Conservation (phyloP, 2,797 vertebrate genomes). For the Clarias pachynema region DNA sequence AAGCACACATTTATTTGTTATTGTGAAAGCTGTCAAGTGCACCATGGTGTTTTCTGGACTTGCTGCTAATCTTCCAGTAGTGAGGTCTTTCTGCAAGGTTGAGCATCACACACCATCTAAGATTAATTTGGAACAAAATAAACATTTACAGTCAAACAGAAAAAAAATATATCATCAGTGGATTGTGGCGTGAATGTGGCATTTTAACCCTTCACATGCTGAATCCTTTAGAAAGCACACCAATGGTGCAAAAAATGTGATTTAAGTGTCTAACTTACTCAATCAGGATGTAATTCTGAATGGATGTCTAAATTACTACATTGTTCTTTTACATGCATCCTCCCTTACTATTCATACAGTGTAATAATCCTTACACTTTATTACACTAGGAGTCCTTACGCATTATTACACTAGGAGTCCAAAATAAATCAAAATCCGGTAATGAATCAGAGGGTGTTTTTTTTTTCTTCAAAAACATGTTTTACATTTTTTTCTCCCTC, state of each 20-base stretch:
- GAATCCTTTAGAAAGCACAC: not conserved
- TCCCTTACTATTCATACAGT: not conserved
- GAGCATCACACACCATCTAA: not conserved
- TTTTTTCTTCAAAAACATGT: not conserved
- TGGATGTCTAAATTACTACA: not conserved
- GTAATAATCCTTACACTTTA: too few relatives aligned
- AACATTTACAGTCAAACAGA: not conserved
- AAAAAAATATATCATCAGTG: not conserved
- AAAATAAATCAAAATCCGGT: not conserved
- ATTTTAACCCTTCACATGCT: not conserved
- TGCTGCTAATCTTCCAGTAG: not conserved
- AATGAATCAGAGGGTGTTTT: not conserved
- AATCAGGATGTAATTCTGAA: not conserved
- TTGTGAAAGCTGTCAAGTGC: slow-evolving; percentile 34
- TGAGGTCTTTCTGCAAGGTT: slow-evolving; percentile 2
- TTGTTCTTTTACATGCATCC: not conserved
- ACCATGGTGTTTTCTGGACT: slow-evolving; percentile 16
- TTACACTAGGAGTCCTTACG: not conserved
- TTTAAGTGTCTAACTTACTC: not conserved
- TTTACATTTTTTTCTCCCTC: not conserved
- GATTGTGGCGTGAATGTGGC: not conserved
- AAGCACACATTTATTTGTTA: slow-evolving; percentile 28
- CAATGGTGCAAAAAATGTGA: not conserved
- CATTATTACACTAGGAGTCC: not conserved
- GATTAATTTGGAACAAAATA: slow-evolving; percentile 4